Evolutionary conservation across 2,888 invertebrate genomes (phyloP).

Genomic region (Halictus quadricinctus): DNA sequence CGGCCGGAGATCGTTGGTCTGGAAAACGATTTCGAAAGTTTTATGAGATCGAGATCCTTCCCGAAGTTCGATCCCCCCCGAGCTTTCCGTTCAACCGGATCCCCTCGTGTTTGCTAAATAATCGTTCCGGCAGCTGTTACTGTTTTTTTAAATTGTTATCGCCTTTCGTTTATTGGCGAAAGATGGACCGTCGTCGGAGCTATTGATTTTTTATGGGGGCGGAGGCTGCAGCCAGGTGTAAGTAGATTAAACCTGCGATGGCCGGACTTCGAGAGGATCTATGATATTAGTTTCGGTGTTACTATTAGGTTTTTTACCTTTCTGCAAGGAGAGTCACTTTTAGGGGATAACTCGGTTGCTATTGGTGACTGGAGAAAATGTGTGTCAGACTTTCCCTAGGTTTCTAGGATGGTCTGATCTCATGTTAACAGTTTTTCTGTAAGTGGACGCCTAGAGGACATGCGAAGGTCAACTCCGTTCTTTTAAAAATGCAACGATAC

Average conservation of each 20-base stretch:
- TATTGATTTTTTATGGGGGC: constrained; percentile 9
- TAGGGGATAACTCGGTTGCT: no score
- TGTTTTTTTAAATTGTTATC: background rate
- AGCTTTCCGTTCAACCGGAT: background rate
- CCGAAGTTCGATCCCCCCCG: background rate
- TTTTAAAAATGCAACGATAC: no score
- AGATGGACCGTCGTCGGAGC: background rate
- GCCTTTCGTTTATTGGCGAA: background rate
- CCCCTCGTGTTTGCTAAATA: background rate
- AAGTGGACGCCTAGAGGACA: no score
- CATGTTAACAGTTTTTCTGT: no score
- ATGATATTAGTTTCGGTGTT: background rate
- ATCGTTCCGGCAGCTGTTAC: constrained; percentile 1
- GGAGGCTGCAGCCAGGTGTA: background rate
- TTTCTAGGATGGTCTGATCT: no score
- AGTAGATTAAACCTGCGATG: background rate
- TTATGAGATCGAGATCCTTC: constrained; percentile 26
- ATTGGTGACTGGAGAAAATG: no score
- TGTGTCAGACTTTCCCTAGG: no score
- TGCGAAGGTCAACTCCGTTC: no score
- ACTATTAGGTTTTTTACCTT: background rate
- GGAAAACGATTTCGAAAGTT: constrained; percentile 30
- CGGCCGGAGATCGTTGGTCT: background rate
- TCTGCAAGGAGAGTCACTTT: background rate
- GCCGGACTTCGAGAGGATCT: background rate